A percentile compares a stretch with the other conserved stretches of the same genome.
Evolutionary conservation across 2,113 vertebrate genomes (phyloP).

Genomic region (Channa argus): DNA sequence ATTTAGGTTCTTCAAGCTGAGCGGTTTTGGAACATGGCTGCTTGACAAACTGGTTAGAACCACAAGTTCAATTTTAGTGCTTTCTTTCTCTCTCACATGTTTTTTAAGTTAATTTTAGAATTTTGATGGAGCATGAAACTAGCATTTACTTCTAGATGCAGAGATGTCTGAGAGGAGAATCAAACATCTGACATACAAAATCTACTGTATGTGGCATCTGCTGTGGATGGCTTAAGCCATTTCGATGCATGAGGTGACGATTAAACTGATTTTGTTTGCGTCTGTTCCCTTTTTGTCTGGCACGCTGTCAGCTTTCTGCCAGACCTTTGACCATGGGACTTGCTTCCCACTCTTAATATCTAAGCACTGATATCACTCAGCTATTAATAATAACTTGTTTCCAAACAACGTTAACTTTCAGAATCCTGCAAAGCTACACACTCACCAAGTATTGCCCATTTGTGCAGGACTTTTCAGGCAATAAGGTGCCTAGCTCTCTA

Average conservation of each 20-base stretch:
- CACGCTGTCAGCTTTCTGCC: conserved; percentile 33
- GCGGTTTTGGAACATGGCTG: background rate
- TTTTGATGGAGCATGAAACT: conserved; percentile 21
- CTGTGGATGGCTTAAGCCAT: conserved; percentile 14
- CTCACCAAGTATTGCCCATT: conserved; percentile 27
- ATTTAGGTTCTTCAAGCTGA: background rate
- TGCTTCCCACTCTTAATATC: conserved; percentile 37
- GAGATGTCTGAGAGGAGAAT: conserved; percentile 25
- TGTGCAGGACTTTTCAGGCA: conserved; percentile 15
- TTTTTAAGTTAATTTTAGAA: conserved; percentile 10
- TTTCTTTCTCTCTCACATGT: background rate
- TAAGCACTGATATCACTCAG: conserved; percentile 28
- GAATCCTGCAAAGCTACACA: conserved; percentile 3
- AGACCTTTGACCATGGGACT: conserved; percentile 38
- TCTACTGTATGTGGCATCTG: background rate
- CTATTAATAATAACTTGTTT: conserved; percentile 13
- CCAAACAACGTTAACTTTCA: conserved; percentile 3
- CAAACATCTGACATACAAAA: conserved; percentile 20
- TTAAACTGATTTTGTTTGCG: conserved; percentile 54
- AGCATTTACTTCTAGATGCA: conserved; percentile 12
- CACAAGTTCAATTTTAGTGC: background rate
- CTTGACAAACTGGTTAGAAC: background rate
- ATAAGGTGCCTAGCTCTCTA: conserved; percentile 46
- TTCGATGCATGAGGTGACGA: conserved; percentile 28
- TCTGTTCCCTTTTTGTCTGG: conserved; percentile 41